These are phyloP conservation scores for Apotomis betuletana DNA, from an alignment of 2,888 invertebrate species.

Conservation along the genomic window DNA sequence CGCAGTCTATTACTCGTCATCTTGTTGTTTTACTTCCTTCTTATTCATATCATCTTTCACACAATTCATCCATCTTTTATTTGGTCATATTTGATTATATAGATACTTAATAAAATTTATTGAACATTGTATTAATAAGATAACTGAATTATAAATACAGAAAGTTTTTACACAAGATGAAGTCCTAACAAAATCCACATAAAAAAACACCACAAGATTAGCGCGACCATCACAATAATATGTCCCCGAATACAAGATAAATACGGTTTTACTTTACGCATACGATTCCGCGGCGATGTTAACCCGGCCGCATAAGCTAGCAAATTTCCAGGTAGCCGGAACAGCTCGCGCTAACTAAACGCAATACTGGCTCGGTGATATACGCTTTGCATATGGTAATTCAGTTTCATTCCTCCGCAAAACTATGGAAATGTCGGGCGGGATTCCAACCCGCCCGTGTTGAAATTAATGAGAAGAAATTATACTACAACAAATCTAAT, in stretches of 20 bases:
- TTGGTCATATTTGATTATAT: too few species aligned
- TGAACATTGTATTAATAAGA: too few species aligned
- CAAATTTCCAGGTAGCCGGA: constrained; percentile 28
- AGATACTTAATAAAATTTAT: too few species aligned
- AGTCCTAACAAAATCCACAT: too few species aligned
- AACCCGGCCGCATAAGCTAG: constrained; percentile 18
- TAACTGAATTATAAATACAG: too few species aligned
- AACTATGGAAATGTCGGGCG: constrained; percentile 65
- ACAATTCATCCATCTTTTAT: too few species aligned
- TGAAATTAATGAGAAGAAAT: constrained; percentile 74
- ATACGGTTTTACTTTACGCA: not conserved
- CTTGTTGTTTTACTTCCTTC: too few species aligned
- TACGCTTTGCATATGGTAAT: constrained; percentile 63
- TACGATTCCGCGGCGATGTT: constrained; percentile 13
- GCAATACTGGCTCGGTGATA: constrained; percentile 45
- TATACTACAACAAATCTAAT: constrained; percentile 66
- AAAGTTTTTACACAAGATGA: too few species aligned
- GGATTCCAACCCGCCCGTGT: constrained; percentile 58
- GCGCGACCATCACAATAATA: not conserved
- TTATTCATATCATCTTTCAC: too few species aligned
- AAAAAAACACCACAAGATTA: too few species aligned
- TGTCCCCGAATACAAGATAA: not conserved
- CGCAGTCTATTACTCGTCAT: too few species aligned
- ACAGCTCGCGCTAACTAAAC: constrained; percentile 30
- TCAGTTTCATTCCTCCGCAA: constrained; percentile 55